Conservation (phyloP, 2,797 vertebrate species). For the Rhinophrynus dorsalis region DNA sequence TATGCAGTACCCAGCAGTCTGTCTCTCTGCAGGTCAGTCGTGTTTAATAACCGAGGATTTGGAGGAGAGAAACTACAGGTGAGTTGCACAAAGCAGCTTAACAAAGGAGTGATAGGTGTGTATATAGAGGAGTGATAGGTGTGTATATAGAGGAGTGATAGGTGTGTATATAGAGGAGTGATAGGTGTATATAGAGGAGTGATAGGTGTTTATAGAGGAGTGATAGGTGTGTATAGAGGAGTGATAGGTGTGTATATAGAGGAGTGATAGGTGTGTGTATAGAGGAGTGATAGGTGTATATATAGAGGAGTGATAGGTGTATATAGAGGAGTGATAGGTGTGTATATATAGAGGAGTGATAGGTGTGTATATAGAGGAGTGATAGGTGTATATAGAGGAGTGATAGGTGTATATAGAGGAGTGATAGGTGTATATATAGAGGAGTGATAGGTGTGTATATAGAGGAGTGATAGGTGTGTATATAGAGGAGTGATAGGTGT, state of each 20-base stretch:
- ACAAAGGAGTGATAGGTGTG: neutral
- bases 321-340: too few relatives aligned
- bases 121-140: neutral
- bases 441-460: neutral
- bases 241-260: neutral
- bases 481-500: neutral
- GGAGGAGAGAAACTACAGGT: constrained; percentile 78
- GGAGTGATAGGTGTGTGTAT: neutral
- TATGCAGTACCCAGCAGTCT: neutral
- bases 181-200: too few relatives aligned
- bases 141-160: neutral
- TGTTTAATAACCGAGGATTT: constrained; percentile 81
- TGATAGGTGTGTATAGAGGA: neutral
- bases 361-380: too few relatives aligned
- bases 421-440: too few relatives aligned
- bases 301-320: too few relatives aligned
- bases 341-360: too few relatives aligned
- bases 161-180: neutral
- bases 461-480: neutral
- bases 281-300: too few relatives aligned
- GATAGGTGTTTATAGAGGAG: too few relatives aligned
- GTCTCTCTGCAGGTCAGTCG: constrained; percentile 69
- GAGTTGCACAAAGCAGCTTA: constrained; percentile 39
- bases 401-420: too few relatives aligned
- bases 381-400: too few relatives aligned